Conservation (phyloP, 2,797 vertebrate species). For the Typhlichthys subterraneus region DNA sequence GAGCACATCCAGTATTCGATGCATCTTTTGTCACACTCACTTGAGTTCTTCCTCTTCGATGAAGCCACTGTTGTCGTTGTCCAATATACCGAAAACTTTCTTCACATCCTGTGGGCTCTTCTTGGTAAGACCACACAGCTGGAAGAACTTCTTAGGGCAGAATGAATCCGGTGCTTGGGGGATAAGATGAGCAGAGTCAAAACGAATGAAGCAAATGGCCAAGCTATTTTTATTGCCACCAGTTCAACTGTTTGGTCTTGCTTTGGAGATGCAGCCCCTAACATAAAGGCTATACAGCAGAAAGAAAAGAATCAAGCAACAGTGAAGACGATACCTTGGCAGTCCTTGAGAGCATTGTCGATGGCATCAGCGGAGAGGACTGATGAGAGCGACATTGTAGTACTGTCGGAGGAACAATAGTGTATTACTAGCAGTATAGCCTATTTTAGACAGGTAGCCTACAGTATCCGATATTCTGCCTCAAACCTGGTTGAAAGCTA, state of each 20-base stretch:
- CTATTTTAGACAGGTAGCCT: conserved; percentile 24
- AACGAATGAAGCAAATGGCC: too few species aligned
- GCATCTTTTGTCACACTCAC: conserved; percentile 66
- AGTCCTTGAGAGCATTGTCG: conserved; percentile 90
- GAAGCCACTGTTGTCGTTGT: conserved; percentile 89
- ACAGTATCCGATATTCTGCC: conserved; percentile 8
- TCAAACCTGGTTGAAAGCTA: not conserved
- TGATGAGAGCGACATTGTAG: conserved; percentile 91
- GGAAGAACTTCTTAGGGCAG: conserved; percentile 94
- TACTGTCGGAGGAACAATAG: conserved; percentile 74
- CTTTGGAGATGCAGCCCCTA: not conserved
- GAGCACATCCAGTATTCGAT: not conserved
- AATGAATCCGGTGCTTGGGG: conserved; percentile 91
- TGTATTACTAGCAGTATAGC: conserved; percentile 62
- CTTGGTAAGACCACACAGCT: conserved; percentile 88
- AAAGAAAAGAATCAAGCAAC: conserved; percentile 34
- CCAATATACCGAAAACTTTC: conserved; percentile 88
- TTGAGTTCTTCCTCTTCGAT: conserved; percentile 94
- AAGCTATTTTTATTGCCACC: too few species aligned
- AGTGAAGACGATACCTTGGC: conserved; percentile 88
- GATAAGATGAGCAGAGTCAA: conserved; percentile 2
- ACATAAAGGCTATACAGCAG: conserved; percentile 7
- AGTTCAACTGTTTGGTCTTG: not conserved
- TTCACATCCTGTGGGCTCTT: conserved; percentile 89
- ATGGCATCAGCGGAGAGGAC: conserved; percentile 91